A percentile compares a stretch with the other conserved stretches of the same genome.
Conservation (phyloP, 2,113 vertebrate genomes). For the Paradisaea rubra region DNA sequence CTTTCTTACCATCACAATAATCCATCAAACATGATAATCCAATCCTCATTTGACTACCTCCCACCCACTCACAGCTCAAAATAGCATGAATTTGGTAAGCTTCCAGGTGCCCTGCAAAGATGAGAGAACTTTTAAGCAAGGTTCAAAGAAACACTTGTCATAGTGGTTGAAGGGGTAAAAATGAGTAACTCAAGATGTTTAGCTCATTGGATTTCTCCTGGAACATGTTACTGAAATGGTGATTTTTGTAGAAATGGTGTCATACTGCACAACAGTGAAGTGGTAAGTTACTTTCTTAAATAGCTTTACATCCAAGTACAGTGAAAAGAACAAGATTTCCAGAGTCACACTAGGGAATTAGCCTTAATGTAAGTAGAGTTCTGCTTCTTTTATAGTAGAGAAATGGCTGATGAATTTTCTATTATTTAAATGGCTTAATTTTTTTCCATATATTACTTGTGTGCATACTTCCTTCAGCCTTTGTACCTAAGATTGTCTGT, state of each 20-base stretch:
- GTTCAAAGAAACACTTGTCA: constrained; percentile 35
- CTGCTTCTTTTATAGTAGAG: background rate
- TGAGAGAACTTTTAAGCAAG: constrained; percentile 15
- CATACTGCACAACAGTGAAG: constrained; percentile 9
- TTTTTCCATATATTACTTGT: background rate
- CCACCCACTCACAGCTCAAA: background rate
- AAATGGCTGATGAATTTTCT: background rate
- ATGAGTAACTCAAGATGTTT: constrained; percentile 38
- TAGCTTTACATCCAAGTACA: constrained; percentile 18
- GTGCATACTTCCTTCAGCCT: background rate
- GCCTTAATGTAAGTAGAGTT: background rate
- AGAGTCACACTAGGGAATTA: background rate
- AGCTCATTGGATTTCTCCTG: constrained; percentile 10
- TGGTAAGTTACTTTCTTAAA: background rate
- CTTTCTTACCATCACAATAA: background rate
- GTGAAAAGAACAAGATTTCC: constrained; percentile 12
- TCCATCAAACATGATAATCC: constrained; percentile 18
- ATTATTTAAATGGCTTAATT: background rate
- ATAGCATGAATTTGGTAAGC: constrained; percentile 6
- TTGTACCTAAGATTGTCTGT: background rate
- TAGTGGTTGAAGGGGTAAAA: constrained; percentile 33
- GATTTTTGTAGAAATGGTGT: constrained; percentile 29
- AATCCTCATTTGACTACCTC: constrained; percentile 2
- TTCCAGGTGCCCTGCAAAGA: constrained; percentile 29
- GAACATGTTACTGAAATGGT: constrained; percentile 12